Percentiles rank a stretch among this genome's conserved stretches.
Evolutionary conservation across 2,797 vertebrate genomes (phyloP).

Genomic region (Ceryle rudis): DNA sequence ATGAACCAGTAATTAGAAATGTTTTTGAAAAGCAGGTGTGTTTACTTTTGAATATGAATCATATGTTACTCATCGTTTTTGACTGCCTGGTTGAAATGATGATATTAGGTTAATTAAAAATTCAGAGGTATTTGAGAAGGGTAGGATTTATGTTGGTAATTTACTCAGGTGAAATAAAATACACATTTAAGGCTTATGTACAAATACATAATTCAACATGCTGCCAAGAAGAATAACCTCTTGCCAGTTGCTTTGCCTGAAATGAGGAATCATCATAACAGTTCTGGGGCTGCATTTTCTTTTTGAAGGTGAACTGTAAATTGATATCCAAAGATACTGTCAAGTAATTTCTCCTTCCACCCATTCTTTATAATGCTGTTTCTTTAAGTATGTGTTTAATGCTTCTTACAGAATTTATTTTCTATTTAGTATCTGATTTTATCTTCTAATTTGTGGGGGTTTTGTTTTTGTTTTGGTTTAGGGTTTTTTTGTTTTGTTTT

Average conservation of each 20-base stretch:
- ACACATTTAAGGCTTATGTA: conserved; percentile 17
- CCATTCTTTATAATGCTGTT: not conserved
- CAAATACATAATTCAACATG: conserved; percentile 38
- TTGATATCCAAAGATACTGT: not conserved
- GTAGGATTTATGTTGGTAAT: conserved; percentile 22
- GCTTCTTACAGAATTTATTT: not conserved
- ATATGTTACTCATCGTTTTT: not conserved
- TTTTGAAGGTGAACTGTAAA: conserved; percentile 5
- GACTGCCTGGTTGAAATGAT: conserved; percentile 25
- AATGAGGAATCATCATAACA: not conserved
- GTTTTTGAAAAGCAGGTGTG: conserved; percentile 24
- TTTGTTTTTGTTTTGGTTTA: no score
- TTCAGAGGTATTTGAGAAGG: conserved; percentile 13
- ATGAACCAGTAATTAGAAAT: conserved; percentile 17
- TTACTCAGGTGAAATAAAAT: conserved; percentile 50
- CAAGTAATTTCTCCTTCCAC: not conserved
- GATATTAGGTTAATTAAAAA: conserved; percentile 54
- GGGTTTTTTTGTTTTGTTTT: not conserved
- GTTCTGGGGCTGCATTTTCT: not conserved
- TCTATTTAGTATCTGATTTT: not conserved
- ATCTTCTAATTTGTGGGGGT: not conserved
- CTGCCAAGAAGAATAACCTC: conserved; percentile 15
- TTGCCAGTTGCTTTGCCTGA: not conserved
- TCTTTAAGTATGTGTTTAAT: not conserved
- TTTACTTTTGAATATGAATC: conserved; percentile 36